Evolutionary conservation across 2,113 vertebrate species (phyloP), one percentile per base, ranked within the genome.

Genomic region (Monopterus albus): DNA sequence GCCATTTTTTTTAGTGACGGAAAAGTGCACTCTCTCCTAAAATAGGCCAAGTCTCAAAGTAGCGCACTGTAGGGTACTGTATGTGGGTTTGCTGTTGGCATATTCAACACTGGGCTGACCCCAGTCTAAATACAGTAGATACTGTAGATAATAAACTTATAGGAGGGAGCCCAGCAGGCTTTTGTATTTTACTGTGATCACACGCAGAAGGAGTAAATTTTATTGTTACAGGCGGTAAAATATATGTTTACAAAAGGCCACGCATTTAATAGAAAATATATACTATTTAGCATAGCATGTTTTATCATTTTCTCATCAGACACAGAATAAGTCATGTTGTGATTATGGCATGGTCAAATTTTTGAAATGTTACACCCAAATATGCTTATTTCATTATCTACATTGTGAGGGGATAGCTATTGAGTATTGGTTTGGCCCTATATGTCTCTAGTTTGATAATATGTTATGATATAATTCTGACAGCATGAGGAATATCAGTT

Each of bases 1-100:
- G 74, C 55, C 17, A 58, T 55, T 81, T 80, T n/a, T 82, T 70
- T 59, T 51, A 26, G 72, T 55, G 51, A 80, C 69, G 51, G 39
- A 87, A 86, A 85, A 85, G 62, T 72, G 26, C 21, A 81, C 72
- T 67, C 55, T 79, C 74, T 77, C 79, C 58, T 72, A 79, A 83
- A 90, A 79, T 85, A 69, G 68, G 35, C 51, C 39, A 8, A 55
- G 59, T 84, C 53, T 83, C 56, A 47, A 74, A 50, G 70, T 68
- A 77, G 73, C 62, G 47, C 21, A n/a, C n/a, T n/a, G n/a, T n/a
- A n/a, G n/a, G n/a, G n/a, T n/a, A 35, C 53, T 75, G 47, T 35
- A 57, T 66, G 75, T 47, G 42, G 75, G 66, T 36, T 28, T 82
- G 72, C 11, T 73, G 70, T 79, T 82, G 71, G 72, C 78, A 79